Base-by-base conservation (phyloP, 1,140 invertebrate species). In the Lepidurus apus region DNA sequence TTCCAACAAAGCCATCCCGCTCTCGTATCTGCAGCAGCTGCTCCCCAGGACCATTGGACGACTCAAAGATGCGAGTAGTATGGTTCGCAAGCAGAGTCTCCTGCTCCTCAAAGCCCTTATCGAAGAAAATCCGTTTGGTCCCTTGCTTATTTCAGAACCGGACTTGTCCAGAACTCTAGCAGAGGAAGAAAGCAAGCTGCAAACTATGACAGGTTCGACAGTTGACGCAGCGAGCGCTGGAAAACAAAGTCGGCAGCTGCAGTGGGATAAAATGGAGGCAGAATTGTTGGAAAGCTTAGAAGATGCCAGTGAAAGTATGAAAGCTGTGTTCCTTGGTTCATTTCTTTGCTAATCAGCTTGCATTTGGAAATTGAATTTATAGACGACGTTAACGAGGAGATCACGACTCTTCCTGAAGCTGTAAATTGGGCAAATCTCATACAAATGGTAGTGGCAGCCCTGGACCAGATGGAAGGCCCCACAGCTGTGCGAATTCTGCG, bases 11-110 rank as follows among this genome's bases (percentile, higher is more conserved):
- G 91, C 91, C 76, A 87, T 95, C 26, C 93, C 94, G 0, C 84
- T 95, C 42, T 84, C 84, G 1, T 85, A 89, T 77, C 89, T 93
- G 80, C 88, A 89, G 11, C 84, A 86, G 17, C 86, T 95, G 75
- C 85, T 94, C 47, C 85, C 88, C 78, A 85, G 89, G 10, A 87
- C 89, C 0, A 88, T 90, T n/a, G 88, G 88, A 13, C 88, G 93
- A 13, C 85, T 96, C 44, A 86, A 90, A 79, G 94, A 96, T 84
- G 93, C 91, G 83, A 91, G 91, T 8, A 90, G 91, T 17, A 87
- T 89, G 78, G 93, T 95, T 1, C 87, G 93, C 1, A 94, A 93
- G 84, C 89, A 91, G 80, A 91, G 93, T 74, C 87, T 95, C 76
- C 91, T 92, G 82, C 85, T 93, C n/a, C 81, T 94, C 9, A 91